These are phyloP conservation scores for Poecilia wingei DNA, from an alignment of 2,797 vertebrate species.

Conservation along the genomic window DNA sequence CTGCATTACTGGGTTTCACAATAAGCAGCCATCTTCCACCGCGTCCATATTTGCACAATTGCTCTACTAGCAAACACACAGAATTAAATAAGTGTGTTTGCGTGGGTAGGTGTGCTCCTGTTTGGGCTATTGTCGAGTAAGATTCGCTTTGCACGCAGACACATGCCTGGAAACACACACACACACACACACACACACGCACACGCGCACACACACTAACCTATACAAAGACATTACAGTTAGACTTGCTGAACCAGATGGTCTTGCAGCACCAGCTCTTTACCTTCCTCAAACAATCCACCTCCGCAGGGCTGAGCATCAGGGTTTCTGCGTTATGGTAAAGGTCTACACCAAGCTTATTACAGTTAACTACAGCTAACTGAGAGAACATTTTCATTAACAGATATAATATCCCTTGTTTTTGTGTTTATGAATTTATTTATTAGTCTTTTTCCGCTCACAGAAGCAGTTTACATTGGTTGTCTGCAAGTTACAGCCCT, in stretches of 20 bases:
- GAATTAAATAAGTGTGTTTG: conserved; percentile 23
- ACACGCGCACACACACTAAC: conserved; percentile 10
- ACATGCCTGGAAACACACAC: conserved; percentile 29
- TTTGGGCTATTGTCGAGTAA: conserved; percentile 41
- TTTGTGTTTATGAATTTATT: too few species aligned
- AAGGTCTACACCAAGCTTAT: not conserved
- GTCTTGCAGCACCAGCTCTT: conserved; percentile 77
- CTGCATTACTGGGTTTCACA: conserved; percentile 17
- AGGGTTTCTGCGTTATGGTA: conserved; percentile 16
- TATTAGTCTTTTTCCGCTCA: too few species aligned
- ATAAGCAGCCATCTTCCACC: not conserved
- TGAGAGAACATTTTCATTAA: too few species aligned
- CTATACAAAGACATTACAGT: conserved; percentile 55
- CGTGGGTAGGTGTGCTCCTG: conserved; percentile 43
- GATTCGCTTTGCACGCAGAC: conserved; percentile 34
- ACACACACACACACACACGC: not conserved
- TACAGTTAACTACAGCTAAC: too few species aligned
- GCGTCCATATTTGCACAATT: conserved; percentile 55
- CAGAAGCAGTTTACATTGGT: too few species aligned
- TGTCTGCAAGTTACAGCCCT: too few species aligned
- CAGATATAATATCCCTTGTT: too few species aligned
- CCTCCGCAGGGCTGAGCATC: conserved; percentile 40
- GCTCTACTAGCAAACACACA: conserved; percentile 56
- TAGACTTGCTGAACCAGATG: conserved; percentile 80
- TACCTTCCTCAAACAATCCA: conserved; percentile 69